Evolutionary conservation across 2,888 invertebrate genomes (phyloP).

Genomic region (Galerucella nymphaeae): DNA sequence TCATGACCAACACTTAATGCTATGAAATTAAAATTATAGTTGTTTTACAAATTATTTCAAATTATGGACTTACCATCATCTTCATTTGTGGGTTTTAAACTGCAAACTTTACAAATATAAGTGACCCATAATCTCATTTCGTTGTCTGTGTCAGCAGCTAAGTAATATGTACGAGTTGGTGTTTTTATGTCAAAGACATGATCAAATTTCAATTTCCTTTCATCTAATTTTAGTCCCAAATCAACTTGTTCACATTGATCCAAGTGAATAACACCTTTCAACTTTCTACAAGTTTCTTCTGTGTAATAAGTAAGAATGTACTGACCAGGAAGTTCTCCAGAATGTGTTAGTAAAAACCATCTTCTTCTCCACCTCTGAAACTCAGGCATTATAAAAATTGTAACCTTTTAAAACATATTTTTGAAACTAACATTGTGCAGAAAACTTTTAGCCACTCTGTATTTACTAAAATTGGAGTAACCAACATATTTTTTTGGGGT

Average conservation of each 20-base stretch:
- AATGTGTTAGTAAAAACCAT: constrained; percentile 93
- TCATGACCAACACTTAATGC: constrained; percentile 4
- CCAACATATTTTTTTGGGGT: too few relatives aligned
- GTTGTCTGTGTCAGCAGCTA: constrained; percentile 90
- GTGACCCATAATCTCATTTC: constrained; percentile 98
- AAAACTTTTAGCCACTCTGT: too few relatives aligned
- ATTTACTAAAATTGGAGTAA: too few relatives aligned
- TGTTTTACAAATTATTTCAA: background rate
- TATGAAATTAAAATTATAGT: constrained; percentile 1
- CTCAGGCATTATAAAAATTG: constrained; percentile 45
- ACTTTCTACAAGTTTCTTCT: constrained; percentile 84
- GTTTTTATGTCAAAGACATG: constrained; percentile 92
- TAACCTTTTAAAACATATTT: background rate
- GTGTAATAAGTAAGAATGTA: constrained; percentile 94
- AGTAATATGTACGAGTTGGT: constrained; percentile 88
- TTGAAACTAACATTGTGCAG: too few relatives aligned
- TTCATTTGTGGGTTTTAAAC: constrained; percentile 75
- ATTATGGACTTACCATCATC: constrained; percentile 53
- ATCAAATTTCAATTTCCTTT: constrained; percentile 82
- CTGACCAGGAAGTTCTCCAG: constrained; percentile 92
- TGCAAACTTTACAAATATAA: constrained; percentile 92
- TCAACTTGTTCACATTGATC: constrained; percentile 97
- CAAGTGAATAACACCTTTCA: constrained; percentile 91
- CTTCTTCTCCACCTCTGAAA: constrained; percentile 92
- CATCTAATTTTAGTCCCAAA: constrained; percentile 85